These are phyloP conservation scores for Nemoura dubitans DNA, from an alignment of 2,888 invertebrate species.

Conservation along the genomic window DNA sequence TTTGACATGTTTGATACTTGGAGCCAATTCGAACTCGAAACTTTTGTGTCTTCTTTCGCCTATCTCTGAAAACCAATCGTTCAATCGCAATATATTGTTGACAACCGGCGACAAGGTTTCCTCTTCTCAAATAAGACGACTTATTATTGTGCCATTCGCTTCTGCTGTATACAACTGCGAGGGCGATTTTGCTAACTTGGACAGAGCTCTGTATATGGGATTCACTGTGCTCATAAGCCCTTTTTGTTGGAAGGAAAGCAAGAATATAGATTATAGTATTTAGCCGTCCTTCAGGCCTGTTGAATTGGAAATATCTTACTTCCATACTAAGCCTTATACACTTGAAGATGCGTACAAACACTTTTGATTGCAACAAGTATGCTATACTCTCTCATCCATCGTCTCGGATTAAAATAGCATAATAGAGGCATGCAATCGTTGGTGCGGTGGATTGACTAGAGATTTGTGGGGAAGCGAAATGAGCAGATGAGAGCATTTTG, in stretches of 20 bases:
- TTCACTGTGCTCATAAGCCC: background rate
- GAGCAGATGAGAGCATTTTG: background rate
- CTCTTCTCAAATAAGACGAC: background rate
- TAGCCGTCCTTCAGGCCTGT: background rate
- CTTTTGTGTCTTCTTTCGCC: slow-evolving; percentile 31
- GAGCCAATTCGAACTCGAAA: background rate
- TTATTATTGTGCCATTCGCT: background rate
- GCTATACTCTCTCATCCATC: background rate
- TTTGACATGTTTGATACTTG: slow-evolving; percentile 37
- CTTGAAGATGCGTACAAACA: background rate
- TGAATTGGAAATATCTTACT: slow-evolving; percentile 36
- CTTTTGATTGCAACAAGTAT: slow-evolving; percentile 13
- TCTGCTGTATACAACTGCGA: background rate
- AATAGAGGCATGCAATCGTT: background rate
- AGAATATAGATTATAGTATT: slow-evolving; percentile 34
- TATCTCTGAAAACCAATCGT: background rate
- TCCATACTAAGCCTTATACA: background rate
- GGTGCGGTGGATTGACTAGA: background rate
- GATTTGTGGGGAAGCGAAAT: background rate
- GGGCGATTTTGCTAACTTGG: background rate
- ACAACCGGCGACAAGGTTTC: background rate
- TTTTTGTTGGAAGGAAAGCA: slow-evolving; percentile 26
- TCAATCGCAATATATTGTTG: slow-evolving; percentile 2
- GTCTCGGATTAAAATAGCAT: background rate
- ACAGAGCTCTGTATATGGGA: background rate